phyloP scores from a whole-genome alignment of 1,140 invertebrate species.

The Ladona fulva region DNA sequence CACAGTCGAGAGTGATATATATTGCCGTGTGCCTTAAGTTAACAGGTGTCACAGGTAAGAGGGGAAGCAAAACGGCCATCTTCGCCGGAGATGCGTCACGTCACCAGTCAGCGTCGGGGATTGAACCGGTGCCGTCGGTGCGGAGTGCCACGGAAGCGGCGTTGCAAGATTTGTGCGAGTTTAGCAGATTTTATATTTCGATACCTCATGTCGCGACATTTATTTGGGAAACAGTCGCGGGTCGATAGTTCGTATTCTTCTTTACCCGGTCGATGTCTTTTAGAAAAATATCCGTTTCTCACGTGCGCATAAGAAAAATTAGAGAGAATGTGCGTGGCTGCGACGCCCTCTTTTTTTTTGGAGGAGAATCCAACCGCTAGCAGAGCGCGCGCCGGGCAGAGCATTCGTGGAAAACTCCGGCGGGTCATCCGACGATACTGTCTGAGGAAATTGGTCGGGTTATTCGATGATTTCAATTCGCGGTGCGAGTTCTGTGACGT shows the following conservation, averaged over 20 bases:
- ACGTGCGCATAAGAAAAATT: background rate
- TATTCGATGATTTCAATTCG: too few relatives aligned
- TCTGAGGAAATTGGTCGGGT: too few relatives aligned
- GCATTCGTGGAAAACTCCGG: too few relatives aligned
- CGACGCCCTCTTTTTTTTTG: too few relatives aligned
- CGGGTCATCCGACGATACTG: too few relatives aligned
- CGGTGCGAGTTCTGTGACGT: too few relatives aligned
- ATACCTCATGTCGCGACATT: background rate
- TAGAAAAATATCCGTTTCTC: background rate
- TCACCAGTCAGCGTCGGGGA: too few relatives aligned
- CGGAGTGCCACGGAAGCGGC: too few relatives aligned
- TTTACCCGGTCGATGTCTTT: background rate
- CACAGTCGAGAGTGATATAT: background rate
- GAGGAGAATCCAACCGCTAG: too few relatives aligned
- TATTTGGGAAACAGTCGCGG: background rate
- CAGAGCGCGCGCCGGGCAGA: too few relatives aligned
- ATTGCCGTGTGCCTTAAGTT: background rate
- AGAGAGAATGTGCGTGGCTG: background rate
- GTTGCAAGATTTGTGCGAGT: background rate
- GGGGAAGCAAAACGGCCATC: background rate
- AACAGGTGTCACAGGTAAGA: slow-evolving; percentile 4
- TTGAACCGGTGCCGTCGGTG: too few relatives aligned
- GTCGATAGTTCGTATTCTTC: background rate
- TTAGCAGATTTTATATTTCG: background rate
- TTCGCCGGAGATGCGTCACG: too few relatives aligned